These are phyloP conservation scores for Microtus ochrogaster DNA, from an alignment of 2,113 vertebrate species.

Conservation along the genomic window DNA sequence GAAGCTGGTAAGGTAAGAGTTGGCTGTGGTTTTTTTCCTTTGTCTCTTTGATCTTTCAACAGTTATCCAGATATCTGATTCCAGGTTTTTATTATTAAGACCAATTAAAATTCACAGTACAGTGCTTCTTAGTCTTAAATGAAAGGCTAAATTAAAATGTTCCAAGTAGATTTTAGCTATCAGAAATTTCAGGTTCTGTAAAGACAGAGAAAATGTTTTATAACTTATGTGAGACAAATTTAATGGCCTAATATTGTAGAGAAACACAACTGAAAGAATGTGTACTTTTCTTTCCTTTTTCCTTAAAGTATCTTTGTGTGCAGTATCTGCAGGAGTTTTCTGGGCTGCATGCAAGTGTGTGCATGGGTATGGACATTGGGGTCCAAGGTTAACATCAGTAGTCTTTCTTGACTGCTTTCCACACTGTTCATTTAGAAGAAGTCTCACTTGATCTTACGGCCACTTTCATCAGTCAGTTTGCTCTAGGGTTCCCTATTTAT, in stretches of 20 bases:
- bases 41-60: no score
- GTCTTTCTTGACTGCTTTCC: not conserved
- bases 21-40: no score
- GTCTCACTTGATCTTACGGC: not conserved
- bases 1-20: no score
- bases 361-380: no score
- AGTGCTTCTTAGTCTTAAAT: not conserved
- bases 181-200: not conserved
- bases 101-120: no score
- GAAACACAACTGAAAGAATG: not conserved
- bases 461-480: not conserved
- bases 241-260: not conserved
- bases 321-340: not conserved
- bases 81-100: no score
- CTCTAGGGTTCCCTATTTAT: not conserved
- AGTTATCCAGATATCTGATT: no score
- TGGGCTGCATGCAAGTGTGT: not conserved
- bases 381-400: not conserved
- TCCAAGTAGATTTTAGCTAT: not conserved
- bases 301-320: not conserved
- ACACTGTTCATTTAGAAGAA: not conserved
- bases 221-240: not conserved
- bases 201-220: not conserved
- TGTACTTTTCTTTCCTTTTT: not conserved
- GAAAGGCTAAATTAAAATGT: slow-evolving; percentile 15